These are phyloP conservation scores for Rhinella marina DNA, from an alignment of 2,797 vertebrate species.

Conservation along the genomic window DNA sequence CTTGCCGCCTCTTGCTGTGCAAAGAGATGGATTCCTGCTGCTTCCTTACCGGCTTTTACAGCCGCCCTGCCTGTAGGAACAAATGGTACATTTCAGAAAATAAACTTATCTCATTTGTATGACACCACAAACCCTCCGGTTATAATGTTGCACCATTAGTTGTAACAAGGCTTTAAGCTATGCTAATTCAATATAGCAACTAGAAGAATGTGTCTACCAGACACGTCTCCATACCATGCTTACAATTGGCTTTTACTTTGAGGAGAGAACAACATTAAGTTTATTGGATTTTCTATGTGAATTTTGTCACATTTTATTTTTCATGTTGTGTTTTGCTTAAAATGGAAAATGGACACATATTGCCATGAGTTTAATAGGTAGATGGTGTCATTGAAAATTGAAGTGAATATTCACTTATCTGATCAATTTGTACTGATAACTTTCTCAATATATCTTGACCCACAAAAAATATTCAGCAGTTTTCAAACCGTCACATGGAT, in stretches of 20 bases:
- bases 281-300: not conserved
- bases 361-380: too few relatives aligned
- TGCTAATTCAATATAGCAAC: constrained; percentile 72
- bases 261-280: not conserved
- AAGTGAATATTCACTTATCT: too few relatives aligned
- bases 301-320: not conserved
- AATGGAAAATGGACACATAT: not conserved
- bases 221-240: constrained; percentile 34
- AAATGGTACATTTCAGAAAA: constrained; percentile 91
- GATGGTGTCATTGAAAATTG: too few relatives aligned
- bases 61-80: constrained; percentile 92
- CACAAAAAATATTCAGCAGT: too few relatives aligned
- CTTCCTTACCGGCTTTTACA: constrained; percentile 84
- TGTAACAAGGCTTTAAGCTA: constrained; percentile 76
- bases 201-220: constrained; percentile 65
- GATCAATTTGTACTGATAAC: too few relatives aligned
- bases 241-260: constrained; percentile 24
- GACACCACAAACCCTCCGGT: constrained; percentile 92
- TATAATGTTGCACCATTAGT: constrained; percentile 84
- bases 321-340: not conserved
- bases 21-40: constrained; percentile 83
- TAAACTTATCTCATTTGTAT: constrained; percentile 98
- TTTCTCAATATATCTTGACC: too few relatives aligned
- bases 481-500: too few relatives aligned
- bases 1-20: constrained; percentile 80